Base-by-base conservation (phyloP, 2,113 vertebrate genomes). In the Bubo blakistoni region DNA sequence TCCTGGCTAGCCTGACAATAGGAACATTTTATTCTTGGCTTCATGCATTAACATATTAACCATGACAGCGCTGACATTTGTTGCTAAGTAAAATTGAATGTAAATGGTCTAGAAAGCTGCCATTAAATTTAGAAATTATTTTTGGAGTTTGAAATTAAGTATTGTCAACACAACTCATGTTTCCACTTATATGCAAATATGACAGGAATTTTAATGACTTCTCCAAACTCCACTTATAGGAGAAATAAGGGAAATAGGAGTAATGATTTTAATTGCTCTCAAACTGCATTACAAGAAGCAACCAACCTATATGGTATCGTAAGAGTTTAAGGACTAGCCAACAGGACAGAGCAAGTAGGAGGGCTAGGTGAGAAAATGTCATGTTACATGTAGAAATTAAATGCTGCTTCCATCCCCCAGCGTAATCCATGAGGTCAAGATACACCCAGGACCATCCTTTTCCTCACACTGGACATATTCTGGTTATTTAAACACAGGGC, bases 111-210 rank as follows among this genome's bases (percentile, higher is more conserved):
- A 95, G 91, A 95, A 95, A 95, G 91, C 78, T 85, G 81, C 66
- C 84, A 85, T 95, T 95, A 95, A 51, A 92, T 84, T 85, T 58
- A 76, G 84, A 94, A 94, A 96, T 95, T 95, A 95, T 74, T 97
- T 94, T 77, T n/a, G 49, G 78, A 85, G 73, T 92, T 92, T 71
- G 87, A 92, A 96, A 95, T 95, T 80, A 94, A 90, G 26, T 73
- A 89, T 71, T 95, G 92, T 89, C 83, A 94, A 86, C 91, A 87
- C 70, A 89, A 85, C 55, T 96, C 84, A 82, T 69, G 70, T 82
- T 95, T 92, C 72, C 36, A 49, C 69, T 95, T 80, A 77, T 5
- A 85, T 0, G 10, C 32, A 95, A 87, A 80, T 73, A 89, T 77
- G 87, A 95, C 89, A 80, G 71, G 62, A 96, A 87, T 91, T 85